Percentiles rank a stretch among this genome's conserved stretches.
phyloP scores from a whole-genome alignment of 2,888 invertebrate genomes.

The Trichogramma evanescens region DNA sequence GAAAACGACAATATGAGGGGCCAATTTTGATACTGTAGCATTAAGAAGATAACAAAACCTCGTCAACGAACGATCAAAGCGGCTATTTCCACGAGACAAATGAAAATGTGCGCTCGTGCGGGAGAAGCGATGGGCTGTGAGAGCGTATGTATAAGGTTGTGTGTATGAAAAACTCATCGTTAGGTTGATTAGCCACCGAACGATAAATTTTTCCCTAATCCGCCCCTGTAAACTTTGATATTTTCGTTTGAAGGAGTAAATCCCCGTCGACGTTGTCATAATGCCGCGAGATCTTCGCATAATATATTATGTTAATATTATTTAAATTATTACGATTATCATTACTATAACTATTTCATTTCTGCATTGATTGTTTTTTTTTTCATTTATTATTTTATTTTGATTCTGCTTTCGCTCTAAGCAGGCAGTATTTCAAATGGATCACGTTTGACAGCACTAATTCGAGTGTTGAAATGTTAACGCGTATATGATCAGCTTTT shows the following conservation, averaged over 20 bases:
- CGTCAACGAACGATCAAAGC: too few relatives aligned
- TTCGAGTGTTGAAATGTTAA: too few relatives aligned
- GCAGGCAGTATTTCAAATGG: slow-evolving; percentile 11
- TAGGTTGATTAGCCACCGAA: slow-evolving; percentile 9
- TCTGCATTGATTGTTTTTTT: background rate
- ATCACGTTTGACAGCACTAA: background rate
- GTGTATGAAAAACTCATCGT: background rate
- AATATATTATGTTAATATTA: background rate
- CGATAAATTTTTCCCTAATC: too few relatives aligned
- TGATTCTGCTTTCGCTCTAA: background rate
- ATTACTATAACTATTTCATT: background rate
- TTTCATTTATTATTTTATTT: background rate
- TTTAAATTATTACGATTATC: background rate
- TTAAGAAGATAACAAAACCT: too few relatives aligned
- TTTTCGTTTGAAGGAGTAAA: too few relatives aligned
- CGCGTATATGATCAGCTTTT: too few relatives aligned
- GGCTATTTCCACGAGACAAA: too few relatives aligned
- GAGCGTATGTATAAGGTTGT: slow-evolving; percentile 7
- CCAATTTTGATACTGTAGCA: too few relatives aligned
- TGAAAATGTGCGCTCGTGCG: too few relatives aligned
- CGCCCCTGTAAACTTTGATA: too few relatives aligned
- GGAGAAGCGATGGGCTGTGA: slow-evolving; percentile 15
- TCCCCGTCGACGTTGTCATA: background rate
- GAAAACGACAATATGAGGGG: too few relatives aligned
- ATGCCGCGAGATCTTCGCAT: slow-evolving; percentile 10